phyloP scores from a whole-genome alignment of 2,888 invertebrate genomes.

The Acanthosoma haemorrhoidale region DNA sequence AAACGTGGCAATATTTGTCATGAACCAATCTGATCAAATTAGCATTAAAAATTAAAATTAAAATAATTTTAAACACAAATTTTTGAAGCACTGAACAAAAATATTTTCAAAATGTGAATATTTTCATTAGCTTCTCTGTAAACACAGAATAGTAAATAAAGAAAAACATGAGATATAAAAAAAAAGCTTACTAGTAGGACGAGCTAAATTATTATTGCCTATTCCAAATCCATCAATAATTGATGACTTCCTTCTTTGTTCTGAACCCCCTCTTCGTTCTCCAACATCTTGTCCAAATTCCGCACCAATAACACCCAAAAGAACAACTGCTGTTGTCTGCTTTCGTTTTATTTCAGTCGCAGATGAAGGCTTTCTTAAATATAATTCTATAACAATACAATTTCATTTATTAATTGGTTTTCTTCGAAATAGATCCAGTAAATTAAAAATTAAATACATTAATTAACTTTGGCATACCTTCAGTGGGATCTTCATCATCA shows the following conservation, averaged over 20 bases:
- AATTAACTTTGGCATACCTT: constrained; percentile 49
- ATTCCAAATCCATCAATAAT: constrained; percentile 83
- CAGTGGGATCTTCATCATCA: constrained; percentile 75
- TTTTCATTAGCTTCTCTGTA: too few relatives aligned
- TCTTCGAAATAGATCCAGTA: not conserved
- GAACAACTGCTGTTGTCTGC: constrained; percentile 94
- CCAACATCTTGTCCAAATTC: constrained; percentile 94
- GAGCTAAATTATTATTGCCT: constrained; percentile 82
- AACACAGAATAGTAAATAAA: not conserved
- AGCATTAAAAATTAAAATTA: too few relatives aligned
- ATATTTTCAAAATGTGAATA: too few relatives aligned
- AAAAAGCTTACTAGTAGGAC: constrained; percentile 67
- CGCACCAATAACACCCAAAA: constrained; percentile 94
- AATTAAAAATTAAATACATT: not conserved
- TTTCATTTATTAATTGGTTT: too few relatives aligned
- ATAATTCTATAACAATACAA: constrained; percentile 45
- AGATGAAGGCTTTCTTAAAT: constrained; percentile 74
- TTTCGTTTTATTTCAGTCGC: constrained; percentile 82
- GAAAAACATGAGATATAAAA: too few relatives aligned
- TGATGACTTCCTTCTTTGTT: constrained; percentile 63
- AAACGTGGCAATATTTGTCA: too few relatives aligned
- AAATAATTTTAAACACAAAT: too few relatives aligned
- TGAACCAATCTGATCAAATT: too few relatives aligned
- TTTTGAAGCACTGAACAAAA: too few relatives aligned
- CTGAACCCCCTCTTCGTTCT: constrained; percentile 35